A percentile compares a stretch with the other conserved stretches of the same genome.
Evolutionary conservation across 2,888 invertebrate genomes (phyloP).

Genomic region (Gryllus longicercus): DNA sequence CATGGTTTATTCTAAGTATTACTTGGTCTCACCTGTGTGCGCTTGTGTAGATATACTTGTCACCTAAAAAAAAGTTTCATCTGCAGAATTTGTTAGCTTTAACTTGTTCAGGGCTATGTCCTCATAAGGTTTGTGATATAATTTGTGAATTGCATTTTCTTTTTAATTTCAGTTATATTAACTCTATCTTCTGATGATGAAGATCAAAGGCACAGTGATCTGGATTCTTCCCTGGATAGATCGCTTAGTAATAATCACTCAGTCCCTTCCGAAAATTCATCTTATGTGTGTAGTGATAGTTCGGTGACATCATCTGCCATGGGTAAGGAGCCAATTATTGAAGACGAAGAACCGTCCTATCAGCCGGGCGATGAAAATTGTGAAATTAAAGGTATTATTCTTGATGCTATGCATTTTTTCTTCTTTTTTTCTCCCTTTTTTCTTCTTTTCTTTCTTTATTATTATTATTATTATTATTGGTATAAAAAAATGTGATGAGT

Average conservation of each 20-base stretch:
- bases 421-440: background rate
- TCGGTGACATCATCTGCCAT: constrained; percentile 25
- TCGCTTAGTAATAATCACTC: background rate
- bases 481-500: background rate
- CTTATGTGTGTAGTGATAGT: constrained; percentile 20
- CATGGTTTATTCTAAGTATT: too few species aligned
- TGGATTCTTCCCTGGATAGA: constrained; percentile 22
- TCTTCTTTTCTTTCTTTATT: background rate
- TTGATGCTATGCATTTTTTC: background rate
- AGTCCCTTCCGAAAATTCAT: constrained; percentile 11
- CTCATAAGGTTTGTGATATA: too few species aligned
- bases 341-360: constrained; percentile 28
- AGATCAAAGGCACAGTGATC: constrained; percentile 47
- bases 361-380: background rate
- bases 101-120: too few species aligned
- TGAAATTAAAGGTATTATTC: constrained; percentile 22
- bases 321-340: constrained; percentile 28
- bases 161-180: constrained; percentile 44
- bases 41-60: too few species aligned
- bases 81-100: too few species aligned
- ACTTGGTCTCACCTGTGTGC: too few species aligned
- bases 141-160: too few species aligned
- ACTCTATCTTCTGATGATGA: constrained; percentile 62
- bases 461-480: background rate
- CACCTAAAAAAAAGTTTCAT: too few species aligned